Evolutionary conservation across 2,888 invertebrate genomes (phyloP), one percentile per base, ranked within the genome.

Genomic region (Drosophila anomalata): DNA sequence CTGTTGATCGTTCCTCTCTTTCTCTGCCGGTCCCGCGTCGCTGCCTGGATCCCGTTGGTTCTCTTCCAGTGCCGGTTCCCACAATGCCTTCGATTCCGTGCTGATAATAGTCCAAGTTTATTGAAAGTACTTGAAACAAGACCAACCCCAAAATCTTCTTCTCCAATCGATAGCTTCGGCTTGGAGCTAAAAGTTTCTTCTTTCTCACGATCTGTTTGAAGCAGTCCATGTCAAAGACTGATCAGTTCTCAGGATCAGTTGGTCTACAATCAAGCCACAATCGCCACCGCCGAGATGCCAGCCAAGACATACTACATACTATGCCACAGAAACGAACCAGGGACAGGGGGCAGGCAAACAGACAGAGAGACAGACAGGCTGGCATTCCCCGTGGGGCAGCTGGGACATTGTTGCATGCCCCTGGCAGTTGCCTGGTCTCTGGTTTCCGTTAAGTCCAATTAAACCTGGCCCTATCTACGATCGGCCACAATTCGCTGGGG

Each of bases 391-490:
- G 36, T 36, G 36, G 48, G 47, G 17, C 53, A 54, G 59, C 58
- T 74, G 77, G 54, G 77, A 77, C 82, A 78, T 71, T 78, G 77
- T 72, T 74, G 77, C 76, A 73, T 74, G 78, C 68, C 59, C 63
- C 69, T 77, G 77, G 66, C 75, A 75, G 72, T 69, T 82, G 69
- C 41, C 41, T 9, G 80, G 71, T 76, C 77, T 76, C 73, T 76
- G 60, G 84, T 81, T 81, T 81, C 87, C 87, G 81, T 87, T 78
- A 84, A 76, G 81, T 81, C 81, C 87, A 81, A 87, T 81, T 81
- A 81, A 87, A 84, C 70, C 62, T 67, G 50, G 76, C 78, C 81
- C 84, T 81, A 81, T 81, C 87, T 81, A 54, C 78, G 81, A 81
- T 87, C 81, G 70, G 53, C 48, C 75, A 72, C 84, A 80, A 69